These are phyloP conservation scores for Meda fulgida DNA, from an alignment of 2,797 vertebrate genomes.

Conservation along the genomic window DNA sequence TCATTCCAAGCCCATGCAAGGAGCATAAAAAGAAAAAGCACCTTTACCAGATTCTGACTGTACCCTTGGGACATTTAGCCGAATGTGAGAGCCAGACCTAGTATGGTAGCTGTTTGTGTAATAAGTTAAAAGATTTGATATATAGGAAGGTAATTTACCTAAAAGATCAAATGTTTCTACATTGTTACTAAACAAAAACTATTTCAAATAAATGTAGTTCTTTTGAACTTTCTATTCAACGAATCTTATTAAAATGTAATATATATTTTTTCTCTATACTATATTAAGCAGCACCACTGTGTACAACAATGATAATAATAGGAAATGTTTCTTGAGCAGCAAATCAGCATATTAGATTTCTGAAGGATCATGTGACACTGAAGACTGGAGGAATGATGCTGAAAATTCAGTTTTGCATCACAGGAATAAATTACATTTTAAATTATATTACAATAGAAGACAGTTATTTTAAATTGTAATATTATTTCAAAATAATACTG, in stretches of 20 bases:
- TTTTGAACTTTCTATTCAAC: neutral
- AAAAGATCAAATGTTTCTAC: neutral
- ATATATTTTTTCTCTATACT: neutral
- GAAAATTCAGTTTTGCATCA: neutral
- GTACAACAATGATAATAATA: neutral
- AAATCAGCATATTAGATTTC: neutral
- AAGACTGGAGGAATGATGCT: neutral
- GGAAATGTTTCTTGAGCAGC: neutral
- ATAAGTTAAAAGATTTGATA: no score
- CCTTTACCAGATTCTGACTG: no score
- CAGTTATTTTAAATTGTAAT: neutral
- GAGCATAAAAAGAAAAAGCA: no score
- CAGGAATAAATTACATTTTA: no score
- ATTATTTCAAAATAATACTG: neutral
- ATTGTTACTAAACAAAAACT: neutral
- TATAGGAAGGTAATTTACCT: no score
- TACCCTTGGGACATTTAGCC: no score
- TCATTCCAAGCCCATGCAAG: no score
- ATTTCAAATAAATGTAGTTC: neutral
- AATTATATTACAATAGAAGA: neutral
- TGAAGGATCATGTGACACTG: neutral
- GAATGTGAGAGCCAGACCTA: no score
- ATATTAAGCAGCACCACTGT: neutral
- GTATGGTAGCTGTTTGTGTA: no score
- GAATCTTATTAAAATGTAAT: neutral